Evolutionary conservation across 2,888 invertebrate genomes (phyloP).

Genomic region (Megastigmus dorsalis): DNA sequence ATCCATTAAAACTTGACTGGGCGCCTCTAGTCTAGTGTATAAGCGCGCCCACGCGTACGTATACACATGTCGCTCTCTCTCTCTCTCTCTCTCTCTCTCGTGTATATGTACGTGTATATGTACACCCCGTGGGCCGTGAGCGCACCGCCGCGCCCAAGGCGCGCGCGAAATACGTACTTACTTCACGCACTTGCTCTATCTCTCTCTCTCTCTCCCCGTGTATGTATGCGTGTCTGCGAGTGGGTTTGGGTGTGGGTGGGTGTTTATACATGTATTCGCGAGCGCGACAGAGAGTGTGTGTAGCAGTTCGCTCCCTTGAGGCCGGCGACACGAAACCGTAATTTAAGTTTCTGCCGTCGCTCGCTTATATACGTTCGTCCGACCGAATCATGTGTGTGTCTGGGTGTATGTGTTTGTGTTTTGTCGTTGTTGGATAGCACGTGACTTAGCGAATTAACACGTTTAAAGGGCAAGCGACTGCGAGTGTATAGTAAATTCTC

Average conservation of each 20-base stretch:
- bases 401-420: neutral
- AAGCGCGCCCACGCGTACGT: conserved; percentile 25
- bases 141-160: too few species aligned
- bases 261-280: neutral
- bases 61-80: conserved; percentile 20
- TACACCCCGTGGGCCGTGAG: conserved; percentile 44
- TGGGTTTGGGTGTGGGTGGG: neutral
- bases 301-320: conserved; percentile 52
- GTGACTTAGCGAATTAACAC: conserved; percentile 68
- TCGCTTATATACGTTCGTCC: neutral
- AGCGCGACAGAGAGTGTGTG: neutral
- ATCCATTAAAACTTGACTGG: conserved; percentile 62
- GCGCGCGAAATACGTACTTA: conserved; percentile 35
- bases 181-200: conserved; percentile 22
- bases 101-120: conserved; percentile 51
- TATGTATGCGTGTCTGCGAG: neutral
- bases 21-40: conserved; percentile 43
- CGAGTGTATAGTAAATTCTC: too few species aligned
- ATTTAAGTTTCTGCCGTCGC: conserved; percentile 66
- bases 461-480: conserved; percentile 59
- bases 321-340: conserved; percentile 66
- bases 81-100: conserved; percentile 48
- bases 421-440: conserved; percentile 55
- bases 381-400: neutral
- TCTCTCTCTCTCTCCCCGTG: neutral